A percentile compares a stretch with the other conserved stretches of the same genome.
phyloP scores from a whole-genome alignment of 2,113 vertebrate species.

The Oryzias celebensis region DNA sequence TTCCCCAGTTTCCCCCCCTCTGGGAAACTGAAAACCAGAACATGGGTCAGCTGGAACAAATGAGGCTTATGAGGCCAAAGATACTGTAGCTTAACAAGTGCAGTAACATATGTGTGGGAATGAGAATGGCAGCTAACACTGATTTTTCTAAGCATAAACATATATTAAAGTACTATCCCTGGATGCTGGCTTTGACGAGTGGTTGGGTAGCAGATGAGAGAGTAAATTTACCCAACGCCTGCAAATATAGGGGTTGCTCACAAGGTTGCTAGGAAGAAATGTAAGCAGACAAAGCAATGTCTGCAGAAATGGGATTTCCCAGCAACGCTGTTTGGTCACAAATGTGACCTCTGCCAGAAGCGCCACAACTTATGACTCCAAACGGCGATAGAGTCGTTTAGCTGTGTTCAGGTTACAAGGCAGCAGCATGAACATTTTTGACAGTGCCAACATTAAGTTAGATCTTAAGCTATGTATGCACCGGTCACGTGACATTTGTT shows the following conservation, averaged over 20 bases:
- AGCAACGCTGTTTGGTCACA: constrained; percentile 51
- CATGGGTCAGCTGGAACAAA: constrained; percentile 56
- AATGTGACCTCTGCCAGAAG: constrained; percentile 32
- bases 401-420: constrained; percentile 3
- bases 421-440: no score
- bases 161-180: constrained; percentile 21
- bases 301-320: constrained; percentile 39
- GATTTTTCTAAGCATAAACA: constrained; percentile 3
- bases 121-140: constrained; percentile 27
- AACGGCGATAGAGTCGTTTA: constrained; percentile 7
- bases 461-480: no score
- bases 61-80: constrained; percentile 40
- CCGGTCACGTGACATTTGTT: no score
- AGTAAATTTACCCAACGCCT: constrained; percentile 31
- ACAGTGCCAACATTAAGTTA: no score
- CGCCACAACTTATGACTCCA: constrained; percentile 27
- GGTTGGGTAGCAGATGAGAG: constrained; percentile 11
- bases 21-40: constrained; percentile 49
- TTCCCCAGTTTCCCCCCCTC: constrained; percentile 18
- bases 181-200: constrained; percentile 24
- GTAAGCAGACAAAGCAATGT: constrained; percentile 33
- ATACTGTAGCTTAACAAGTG: constrained; percentile 46
- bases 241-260: constrained; percentile 2
- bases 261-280: constrained; percentile 42
- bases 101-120: constrained; percentile 52